These are phyloP conservation scores for Hydrozoanthus gracilis DNA, from an alignment of 92 coral and sea anemone species.

Conservation along the genomic window DNA sequence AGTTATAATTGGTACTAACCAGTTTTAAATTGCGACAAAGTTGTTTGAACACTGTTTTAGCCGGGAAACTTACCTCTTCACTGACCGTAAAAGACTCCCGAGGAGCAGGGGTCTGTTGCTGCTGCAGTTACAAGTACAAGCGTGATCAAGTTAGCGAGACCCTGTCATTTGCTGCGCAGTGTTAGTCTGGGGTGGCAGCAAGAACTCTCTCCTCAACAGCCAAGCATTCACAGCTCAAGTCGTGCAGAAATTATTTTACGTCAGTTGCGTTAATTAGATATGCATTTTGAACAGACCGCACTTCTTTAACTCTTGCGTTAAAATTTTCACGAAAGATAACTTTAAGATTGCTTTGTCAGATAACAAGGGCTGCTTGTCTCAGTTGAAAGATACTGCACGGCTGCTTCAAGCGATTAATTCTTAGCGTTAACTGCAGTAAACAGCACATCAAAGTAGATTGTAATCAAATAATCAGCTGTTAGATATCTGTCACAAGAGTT, in stretches of 20 bases:
- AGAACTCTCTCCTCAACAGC: background rate
- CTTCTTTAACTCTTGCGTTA: too few species aligned
- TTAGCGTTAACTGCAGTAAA: too few species aligned
- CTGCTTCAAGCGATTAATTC: too few species aligned
- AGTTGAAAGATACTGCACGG: too few species aligned
- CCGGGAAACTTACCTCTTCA: constrained; percentile 74
- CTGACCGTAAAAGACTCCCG: constrained; percentile 82
- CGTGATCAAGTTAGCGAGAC: background rate
- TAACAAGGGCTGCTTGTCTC: too few species aligned
- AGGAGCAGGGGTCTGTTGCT: constrained; percentile 32
- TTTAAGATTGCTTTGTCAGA: too few species aligned
- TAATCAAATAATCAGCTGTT: too few species aligned
- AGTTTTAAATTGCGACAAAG: background rate
- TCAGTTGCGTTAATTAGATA: too few species aligned
- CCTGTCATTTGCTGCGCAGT: background rate
- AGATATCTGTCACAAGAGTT: too few species aligned
- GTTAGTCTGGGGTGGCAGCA: background rate
- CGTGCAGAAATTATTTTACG: background rate
- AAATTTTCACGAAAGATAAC: too few species aligned
- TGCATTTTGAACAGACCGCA: too few species aligned
- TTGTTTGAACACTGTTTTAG: background rate
- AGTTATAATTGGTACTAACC: background rate
- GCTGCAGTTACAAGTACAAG: constrained; percentile 41
- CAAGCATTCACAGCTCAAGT: background rate
- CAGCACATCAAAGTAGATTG: too few species aligned